phyloP scores from a whole-genome alignment of 2,797 vertebrate genomes.

The Tachyglossus aculeatus region DNA sequence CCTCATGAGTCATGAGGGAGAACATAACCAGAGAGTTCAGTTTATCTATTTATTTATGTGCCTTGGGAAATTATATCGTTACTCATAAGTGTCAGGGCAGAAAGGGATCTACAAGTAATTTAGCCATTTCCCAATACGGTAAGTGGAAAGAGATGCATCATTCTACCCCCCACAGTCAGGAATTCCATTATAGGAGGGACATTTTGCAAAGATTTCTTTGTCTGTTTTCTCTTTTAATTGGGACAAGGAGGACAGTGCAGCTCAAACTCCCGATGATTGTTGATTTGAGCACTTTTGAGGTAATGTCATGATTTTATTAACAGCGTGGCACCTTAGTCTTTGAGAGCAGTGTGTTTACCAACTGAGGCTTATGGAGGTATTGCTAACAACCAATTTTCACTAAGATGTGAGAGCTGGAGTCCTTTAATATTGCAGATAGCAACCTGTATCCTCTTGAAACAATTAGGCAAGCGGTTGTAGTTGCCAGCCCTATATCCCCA shows the following conservation, averaged over 20 bases:
- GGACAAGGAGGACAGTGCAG: slow-evolving; percentile 66
- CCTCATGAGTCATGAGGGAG: slow-evolving; percentile 41
- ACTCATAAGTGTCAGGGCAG: slow-evolving; percentile 70
- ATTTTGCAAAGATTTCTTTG: slow-evolving; percentile 74
- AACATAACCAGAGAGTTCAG: slow-evolving; percentile 50
- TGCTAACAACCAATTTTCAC: slow-evolving; percentile 52
- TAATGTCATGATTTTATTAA: slow-evolving; percentile 71
- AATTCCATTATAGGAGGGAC: slow-evolving; percentile 67
- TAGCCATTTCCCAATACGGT: slow-evolving; percentile 79
- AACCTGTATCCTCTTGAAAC: slow-evolving; percentile 1
- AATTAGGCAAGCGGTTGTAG: slow-evolving; percentile 15
- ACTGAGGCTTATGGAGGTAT: slow-evolving; percentile 47
- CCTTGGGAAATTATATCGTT: slow-evolving; percentile 82
- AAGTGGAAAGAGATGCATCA: slow-evolving; percentile 74
- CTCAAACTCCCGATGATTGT: slow-evolving; percentile 66
- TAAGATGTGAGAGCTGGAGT: slow-evolving; percentile 26
- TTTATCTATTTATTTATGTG: slow-evolving; percentile 76
- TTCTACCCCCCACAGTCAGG: slow-evolving; percentile 76
- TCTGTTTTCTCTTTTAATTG: slow-evolving; percentile 70
- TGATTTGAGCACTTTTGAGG: slow-evolving; percentile 66
- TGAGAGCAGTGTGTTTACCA: slow-evolving; percentile 62
- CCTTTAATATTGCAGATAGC: not conserved
- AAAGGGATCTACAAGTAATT: slow-evolving; percentile 76
- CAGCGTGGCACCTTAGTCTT: slow-evolving; percentile 41
- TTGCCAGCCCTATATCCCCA: slow-evolving; percentile 4